These are phyloP conservation scores for Cyanoderma ruficeps DNA, from an alignment of 2,113 vertebrate genomes.

Conservation along the genomic window DNA sequence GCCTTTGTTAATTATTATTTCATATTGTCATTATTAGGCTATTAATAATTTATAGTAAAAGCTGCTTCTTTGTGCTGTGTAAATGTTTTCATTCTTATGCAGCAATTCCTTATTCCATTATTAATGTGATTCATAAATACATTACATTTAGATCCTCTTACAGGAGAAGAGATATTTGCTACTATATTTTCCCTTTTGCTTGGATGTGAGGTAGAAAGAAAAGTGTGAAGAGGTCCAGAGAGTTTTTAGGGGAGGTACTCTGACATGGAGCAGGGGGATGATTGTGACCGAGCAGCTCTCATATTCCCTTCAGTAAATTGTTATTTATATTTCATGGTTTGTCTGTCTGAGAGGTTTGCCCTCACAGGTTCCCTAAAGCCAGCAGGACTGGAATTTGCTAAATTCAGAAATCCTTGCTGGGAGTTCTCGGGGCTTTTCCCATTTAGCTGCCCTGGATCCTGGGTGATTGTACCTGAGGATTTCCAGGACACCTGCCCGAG, in stretches of 20 bases:
- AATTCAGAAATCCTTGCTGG: background rate
- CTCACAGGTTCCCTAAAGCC: background rate
- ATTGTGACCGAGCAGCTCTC: background rate
- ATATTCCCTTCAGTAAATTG: background rate
- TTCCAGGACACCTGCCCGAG: background rate
- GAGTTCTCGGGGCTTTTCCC: background rate
- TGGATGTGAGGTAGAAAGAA: background rate
- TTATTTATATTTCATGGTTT: background rate
- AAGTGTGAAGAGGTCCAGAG: background rate
- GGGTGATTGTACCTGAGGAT: background rate
- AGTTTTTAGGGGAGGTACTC: background rate
- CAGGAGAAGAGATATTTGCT: background rate
- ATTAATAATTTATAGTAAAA: conserved; percentile 69
- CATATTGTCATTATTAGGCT: conserved; percentile 66
- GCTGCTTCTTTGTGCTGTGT: conserved; percentile 37
- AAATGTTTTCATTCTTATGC: conserved; percentile 64
- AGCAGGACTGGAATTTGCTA: background rate
- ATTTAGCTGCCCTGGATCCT: background rate
- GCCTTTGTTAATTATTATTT: conserved; percentile 73
- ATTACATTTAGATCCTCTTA: conserved; percentile 27
- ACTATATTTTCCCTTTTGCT: background rate
- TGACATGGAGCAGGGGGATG: background rate
- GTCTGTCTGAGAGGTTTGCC: background rate
- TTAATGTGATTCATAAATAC: conserved; percentile 60
- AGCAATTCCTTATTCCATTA: conserved; percentile 56